Conservation (phyloP, 2,797 vertebrate species). For the Bradypus variegatus region DNA sequence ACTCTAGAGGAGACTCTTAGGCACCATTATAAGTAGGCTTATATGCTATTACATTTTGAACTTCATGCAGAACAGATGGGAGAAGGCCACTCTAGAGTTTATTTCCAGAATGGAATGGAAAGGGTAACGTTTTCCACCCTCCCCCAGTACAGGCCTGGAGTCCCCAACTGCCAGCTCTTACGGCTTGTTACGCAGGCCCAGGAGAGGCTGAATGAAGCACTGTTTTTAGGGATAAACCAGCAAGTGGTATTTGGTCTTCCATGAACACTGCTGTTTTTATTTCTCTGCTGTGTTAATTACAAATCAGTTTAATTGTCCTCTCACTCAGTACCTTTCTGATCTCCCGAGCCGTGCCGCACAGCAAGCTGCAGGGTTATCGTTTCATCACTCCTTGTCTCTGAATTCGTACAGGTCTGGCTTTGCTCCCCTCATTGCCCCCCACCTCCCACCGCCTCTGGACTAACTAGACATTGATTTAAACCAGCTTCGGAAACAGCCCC, state of each 20-base stretch:
- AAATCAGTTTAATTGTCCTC: slow-evolving; percentile 72
- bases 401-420: slow-evolving; percentile 55
- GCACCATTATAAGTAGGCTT: neutral
- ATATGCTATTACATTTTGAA: accelerated
- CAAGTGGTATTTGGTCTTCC: slow-evolving; percentile 49
- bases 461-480: slow-evolving; percentile 71
- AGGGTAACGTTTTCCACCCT: neutral
- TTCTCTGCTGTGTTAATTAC: slow-evolving; percentile 70
- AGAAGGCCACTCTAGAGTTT: neutral
- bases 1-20: no score
- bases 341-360: slow-evolving; percentile 64
- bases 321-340: slow-evolving; percentile 67
- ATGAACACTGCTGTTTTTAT: slow-evolving; percentile 62
- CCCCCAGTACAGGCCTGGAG: accelerated
- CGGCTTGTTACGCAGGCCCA: neutral
- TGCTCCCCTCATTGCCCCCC: slow-evolving; percentile 52
- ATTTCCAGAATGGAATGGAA: neutral
- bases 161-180: neutral
- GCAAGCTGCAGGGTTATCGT: slow-evolving; percentile 68
- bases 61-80: no score
- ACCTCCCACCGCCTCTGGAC: neutral
- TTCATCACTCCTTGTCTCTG: slow-evolving; percentile 68
- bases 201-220: neutral
- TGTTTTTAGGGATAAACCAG: slow-evolving; percentile 52
- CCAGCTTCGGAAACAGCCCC: slow-evolving; percentile 48